Evolutionary conservation across 2,113 vertebrate genomes (phyloP).

Genomic region (Hydropotes inermis): DNA sequence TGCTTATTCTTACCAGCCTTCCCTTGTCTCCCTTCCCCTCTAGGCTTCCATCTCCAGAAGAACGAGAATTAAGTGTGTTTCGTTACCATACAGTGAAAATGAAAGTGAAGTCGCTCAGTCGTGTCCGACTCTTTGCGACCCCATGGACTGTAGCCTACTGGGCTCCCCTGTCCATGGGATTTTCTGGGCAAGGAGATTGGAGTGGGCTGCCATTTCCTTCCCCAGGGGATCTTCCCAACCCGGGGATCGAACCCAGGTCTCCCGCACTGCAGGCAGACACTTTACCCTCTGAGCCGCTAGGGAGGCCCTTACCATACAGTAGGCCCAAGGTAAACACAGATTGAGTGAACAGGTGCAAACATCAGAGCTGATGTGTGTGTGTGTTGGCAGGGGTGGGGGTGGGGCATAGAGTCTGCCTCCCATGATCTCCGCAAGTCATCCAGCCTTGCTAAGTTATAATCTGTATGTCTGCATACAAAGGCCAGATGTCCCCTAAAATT

Average conservation of each 20-base stretch:
- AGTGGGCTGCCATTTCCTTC: too few relatives aligned
- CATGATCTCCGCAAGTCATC: neutral
- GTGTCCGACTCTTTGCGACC: too few relatives aligned
- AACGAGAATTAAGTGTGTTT: neutral
- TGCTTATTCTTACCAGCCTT: neutral
- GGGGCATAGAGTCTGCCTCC: neutral
- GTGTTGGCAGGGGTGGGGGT: fast-evolving
- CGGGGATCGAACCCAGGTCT: too few relatives aligned
- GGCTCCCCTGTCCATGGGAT: too few relatives aligned
- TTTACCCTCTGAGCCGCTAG: too few relatives aligned
- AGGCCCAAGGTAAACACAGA: neutral
- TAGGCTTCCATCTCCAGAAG: neutral
- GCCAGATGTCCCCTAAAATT: neutral
- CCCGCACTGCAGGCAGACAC: too few relatives aligned
- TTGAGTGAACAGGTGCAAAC: neutral
- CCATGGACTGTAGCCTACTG: too few relatives aligned
- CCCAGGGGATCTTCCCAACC: too few relatives aligned
- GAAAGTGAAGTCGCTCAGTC: too few relatives aligned
- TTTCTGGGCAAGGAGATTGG: too few relatives aligned
- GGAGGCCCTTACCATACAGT: neutral
- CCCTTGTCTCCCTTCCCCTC: neutral
- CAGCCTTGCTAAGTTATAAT: neutral
- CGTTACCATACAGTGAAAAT: neutral
- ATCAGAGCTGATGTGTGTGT: neutral
- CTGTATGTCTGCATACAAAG: neutral